Base-by-base conservation (phyloP, 1,140 invertebrate species). In the Panagrolaimus sp. region DNA sequence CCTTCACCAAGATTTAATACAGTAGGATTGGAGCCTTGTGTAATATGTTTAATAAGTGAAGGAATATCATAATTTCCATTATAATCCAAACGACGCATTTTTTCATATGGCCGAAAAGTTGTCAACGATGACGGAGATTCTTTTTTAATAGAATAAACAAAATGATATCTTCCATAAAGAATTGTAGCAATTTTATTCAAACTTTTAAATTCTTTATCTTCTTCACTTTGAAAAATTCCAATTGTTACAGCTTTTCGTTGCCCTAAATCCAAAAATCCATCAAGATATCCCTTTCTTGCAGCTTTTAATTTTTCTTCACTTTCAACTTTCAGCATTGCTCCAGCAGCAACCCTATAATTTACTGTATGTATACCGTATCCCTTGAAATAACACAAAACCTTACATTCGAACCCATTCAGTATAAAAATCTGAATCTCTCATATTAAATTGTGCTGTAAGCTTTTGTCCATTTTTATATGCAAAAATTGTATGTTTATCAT, bases 371-470 rank as follows among this genome's bases (percentile, higher is more conserved):
- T 52, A 52, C 17, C 8, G 52, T 21, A 58, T 26, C 28, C 10
- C 14, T 4, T 58, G 28, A 15, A 48, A 24, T 48, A n/a, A 24
- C 28, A 12, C 14, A 5, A 24, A 58, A 52, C 17, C 52, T 12
- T 64, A 32, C 26, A 71, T 15, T 43, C 43, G 63, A 32, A 69
- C 24, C 48, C 17, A 17, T 69, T 45, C 55, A 68, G 67, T n/a
- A 64, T 76, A 76, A 68, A 78, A 76, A 14, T 62, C n/a, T 32
- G 69, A 63, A n/a, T 76, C 76, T 7, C 74, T 67, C 48, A 76
- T 73, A 12, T 43, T 71, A 45, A 66, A 24, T 67, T 76, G 75
- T 17, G 74, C 47, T 6, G 76, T 71, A 47, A 73, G 32, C 28
- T 67, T 67, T 38, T 71, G 65, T 32, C 65, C 72, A 24, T 65